Evolutionary conservation across 2,888 invertebrate genomes (phyloP).

Genomic region (Meandrusa payeni): DNA sequence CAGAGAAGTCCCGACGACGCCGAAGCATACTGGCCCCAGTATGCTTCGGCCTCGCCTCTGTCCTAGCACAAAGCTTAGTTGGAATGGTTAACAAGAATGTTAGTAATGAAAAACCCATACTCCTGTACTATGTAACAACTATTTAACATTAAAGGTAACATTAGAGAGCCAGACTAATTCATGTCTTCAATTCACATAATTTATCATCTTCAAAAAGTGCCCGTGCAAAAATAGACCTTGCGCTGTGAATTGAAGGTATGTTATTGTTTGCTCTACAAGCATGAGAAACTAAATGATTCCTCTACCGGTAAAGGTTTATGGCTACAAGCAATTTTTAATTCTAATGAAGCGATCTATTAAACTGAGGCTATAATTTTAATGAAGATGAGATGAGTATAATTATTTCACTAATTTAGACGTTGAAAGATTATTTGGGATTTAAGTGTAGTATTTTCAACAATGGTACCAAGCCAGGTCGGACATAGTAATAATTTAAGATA

Average conservation of each 20-base stretch:
- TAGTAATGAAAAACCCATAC: too few relatives aligned
- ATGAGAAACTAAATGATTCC: constrained; percentile 60
- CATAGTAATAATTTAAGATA: too few relatives aligned
- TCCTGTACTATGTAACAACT: not conserved
- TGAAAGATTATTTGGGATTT: too few relatives aligned
- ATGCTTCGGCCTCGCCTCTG: too few relatives aligned
- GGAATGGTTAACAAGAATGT: too few relatives aligned
- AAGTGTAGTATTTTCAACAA: too few relatives aligned
- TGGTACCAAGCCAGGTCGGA: too few relatives aligned
- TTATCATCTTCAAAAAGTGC: constrained; percentile 37
- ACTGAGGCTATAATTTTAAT: constrained; percentile 7
- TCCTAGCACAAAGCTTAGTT: too few relatives aligned
- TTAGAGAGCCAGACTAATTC: constrained; percentile 75
- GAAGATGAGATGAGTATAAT: not conserved
- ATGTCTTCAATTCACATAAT: constrained; percentile 74
- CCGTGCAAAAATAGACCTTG: constrained; percentile 46
- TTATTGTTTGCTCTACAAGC: constrained; percentile 73
- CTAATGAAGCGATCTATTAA: constrained; percentile 42
- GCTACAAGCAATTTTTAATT: constrained; percentile 43
- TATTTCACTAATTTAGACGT: too few relatives aligned
- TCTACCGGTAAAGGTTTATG: constrained; percentile 33
- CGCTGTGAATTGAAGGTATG: constrained; percentile 77
- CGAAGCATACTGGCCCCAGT: too few relatives aligned
- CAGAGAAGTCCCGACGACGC: too few relatives aligned
- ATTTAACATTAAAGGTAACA: constrained; percentile 5